Evolutionary conservation across 2,797 vertebrate genomes (phyloP).

Genomic region (Semotilus atromaculatus): DNA sequence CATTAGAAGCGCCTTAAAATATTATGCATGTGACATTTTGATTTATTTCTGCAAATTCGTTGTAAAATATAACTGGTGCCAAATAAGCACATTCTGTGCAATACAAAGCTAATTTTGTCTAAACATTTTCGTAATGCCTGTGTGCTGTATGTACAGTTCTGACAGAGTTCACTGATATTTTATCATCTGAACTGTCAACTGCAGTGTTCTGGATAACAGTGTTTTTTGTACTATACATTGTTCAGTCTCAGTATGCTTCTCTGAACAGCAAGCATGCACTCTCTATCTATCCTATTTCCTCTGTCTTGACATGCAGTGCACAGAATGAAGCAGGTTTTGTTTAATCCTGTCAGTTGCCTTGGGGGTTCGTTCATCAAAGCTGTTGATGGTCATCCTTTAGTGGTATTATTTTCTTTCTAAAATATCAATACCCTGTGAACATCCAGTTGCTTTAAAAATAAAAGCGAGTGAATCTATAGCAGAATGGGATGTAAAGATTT

Average conservation of each 20-base stretch:
- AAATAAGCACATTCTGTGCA: not conserved
- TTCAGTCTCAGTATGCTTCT: conserved; percentile 16
- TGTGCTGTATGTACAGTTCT: not conserved
- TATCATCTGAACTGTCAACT: conserved; percentile 38
- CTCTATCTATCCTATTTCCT: conserved; percentile 26
- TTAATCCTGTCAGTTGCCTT: conserved; percentile 36
- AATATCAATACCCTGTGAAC: conserved; percentile 29
- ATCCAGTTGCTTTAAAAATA: not conserved
- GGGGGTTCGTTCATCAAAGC: conserved; percentile 42
- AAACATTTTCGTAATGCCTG: not conserved
- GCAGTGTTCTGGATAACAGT: conserved; percentile 5
- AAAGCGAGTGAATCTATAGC: conserved; percentile 5
- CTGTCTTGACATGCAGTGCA: conserved; percentile 53
- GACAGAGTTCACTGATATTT: conserved; percentile 1
- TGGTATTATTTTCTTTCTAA: conserved; percentile 38
- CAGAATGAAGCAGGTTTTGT: conserved; percentile 36
- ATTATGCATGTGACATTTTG: not conserved
- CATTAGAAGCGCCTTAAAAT: not conserved
- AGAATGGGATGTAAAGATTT: conserved; percentile 8
- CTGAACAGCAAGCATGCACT: conserved; percentile 14
- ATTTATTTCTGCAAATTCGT: not conserved
- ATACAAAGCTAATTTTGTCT: not conserved
- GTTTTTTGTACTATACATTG: conserved; percentile 26
- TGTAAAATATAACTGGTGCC: not conserved
- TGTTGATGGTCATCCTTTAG: conserved; percentile 37